phyloP scores from a whole-genome alignment of 2,888 invertebrate species.

The Acheta domesticus region DNA sequence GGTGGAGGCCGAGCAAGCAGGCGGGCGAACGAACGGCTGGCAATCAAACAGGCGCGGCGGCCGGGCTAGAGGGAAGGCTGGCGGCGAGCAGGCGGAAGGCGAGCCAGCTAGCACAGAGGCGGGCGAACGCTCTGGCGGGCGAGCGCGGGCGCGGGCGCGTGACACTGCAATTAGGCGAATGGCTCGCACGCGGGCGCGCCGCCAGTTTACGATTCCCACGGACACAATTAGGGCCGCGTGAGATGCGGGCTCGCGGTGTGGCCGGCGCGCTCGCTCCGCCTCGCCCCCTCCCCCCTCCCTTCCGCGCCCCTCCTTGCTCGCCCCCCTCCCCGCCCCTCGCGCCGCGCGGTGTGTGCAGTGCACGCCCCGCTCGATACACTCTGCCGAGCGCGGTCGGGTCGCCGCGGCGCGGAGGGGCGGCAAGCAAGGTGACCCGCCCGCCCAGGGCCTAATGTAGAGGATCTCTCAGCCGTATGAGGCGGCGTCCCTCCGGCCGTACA shows the following conservation, averaged over 20 bases:
- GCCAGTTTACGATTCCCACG: constrained; percentile 3
- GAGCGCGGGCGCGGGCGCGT: not conserved
- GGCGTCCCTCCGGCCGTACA: too few species aligned
- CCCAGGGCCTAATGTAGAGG: too few species aligned
- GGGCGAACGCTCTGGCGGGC: not conserved
- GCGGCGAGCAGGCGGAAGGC: not conserved
- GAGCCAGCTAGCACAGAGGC: not conserved
- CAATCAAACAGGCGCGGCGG: not conserved
- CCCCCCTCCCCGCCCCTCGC: too few species aligned
- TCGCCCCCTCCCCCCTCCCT: too few species aligned
- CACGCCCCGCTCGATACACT: too few species aligned
- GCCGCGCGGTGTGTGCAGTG: too few species aligned
- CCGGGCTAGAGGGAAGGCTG: not conserved
- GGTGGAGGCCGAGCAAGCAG: not conserved
- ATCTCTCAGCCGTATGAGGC: too few species aligned
- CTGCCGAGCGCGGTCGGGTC: too few species aligned
- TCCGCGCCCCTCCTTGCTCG: too few species aligned
- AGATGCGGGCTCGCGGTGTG: not conserved
- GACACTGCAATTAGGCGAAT: constrained; percentile 18
- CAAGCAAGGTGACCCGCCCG: too few species aligned
- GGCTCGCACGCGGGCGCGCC: constrained; percentile 18
- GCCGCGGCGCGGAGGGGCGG: too few species aligned
- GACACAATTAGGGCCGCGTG: constrained; percentile 18
- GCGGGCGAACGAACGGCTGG: not conserved
- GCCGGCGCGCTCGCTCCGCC: not conserved